Evolutionary conservation across 92 coral and sea anemone genomes (phyloP).

Genomic region (Heteractis magnifica): DNA sequence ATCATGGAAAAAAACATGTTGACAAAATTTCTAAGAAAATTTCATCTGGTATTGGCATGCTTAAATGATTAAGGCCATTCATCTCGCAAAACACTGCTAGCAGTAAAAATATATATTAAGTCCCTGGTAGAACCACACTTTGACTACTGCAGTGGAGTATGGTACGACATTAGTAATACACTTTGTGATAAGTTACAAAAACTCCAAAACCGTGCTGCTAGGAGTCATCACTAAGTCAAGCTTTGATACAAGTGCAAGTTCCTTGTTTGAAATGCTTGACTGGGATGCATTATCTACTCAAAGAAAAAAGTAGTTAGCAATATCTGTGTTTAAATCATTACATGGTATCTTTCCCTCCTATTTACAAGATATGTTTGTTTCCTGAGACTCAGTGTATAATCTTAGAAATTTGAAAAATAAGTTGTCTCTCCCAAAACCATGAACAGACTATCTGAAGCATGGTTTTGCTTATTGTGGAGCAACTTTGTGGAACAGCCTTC

Average conservation of each 20-base stretch:
- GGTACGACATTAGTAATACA: constrained; percentile 38
- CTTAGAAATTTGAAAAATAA: not conserved
- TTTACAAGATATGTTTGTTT: not conserved
- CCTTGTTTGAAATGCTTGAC: constrained; percentile 3
- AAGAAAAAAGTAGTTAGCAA: not conserved
- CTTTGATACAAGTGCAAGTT: constrained; percentile 32
- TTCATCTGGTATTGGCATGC: constrained; percentile 51
- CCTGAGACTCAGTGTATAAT: constrained; percentile 28
- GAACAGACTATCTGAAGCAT: no score
- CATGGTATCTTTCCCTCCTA: constrained; percentile 7
- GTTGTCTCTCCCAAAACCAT: not conserved
- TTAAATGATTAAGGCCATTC: constrained; percentile 51
- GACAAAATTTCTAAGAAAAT: constrained; percentile 50
- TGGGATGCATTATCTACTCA: constrained; percentile 34
- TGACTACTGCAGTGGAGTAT: constrained; percentile 59
- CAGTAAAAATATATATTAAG: constrained; percentile 21
- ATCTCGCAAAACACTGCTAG: constrained; percentile 26
- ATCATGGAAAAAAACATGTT: constrained; percentile 6
- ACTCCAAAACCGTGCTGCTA: constrained; percentile 59
- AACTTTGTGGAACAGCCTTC: constrained; percentile 8
- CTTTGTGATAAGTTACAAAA: constrained; percentile 49
- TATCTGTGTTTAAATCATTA: constrained; percentile 16
- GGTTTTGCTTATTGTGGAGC: not conserved
- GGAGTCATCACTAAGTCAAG: constrained; percentile 46
- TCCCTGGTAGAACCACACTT: constrained; percentile 62